Conservation (phyloP, 92 coral and sea anemone genomes). For the Phenganax stokvisi region DNA sequence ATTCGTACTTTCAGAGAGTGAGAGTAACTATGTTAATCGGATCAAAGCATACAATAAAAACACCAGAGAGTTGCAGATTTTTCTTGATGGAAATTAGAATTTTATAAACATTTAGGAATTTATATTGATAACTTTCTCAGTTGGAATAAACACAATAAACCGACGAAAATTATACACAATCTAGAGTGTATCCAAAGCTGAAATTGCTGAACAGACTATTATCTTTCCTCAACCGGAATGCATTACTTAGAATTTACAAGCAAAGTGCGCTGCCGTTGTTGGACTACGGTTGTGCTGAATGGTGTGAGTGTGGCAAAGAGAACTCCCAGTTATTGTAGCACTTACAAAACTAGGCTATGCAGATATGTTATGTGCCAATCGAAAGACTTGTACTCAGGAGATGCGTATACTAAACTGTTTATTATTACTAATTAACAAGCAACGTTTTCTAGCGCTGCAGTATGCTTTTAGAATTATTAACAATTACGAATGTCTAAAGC, state of each 20-base stretch:
- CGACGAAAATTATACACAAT: background rate
- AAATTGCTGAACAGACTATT: slow-evolving; percentile 22
- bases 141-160: slow-evolving; percentile 23
- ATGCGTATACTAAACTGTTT: background rate
- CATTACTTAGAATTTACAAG: background rate
- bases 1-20: slow-evolving; percentile 44
- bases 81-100: slow-evolving; percentile 1
- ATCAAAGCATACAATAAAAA: slow-evolving; percentile 18
- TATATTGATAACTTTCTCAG: slow-evolving; percentile 15
- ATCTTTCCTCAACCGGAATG: slow-evolving; percentile 9
- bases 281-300: slow-evolving; percentile 8
- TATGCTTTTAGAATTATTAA: slow-evolving; percentile 29
- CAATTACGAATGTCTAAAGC: slow-evolving; percentile 32
- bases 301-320: background rate
- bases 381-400: slow-evolving; percentile 26
- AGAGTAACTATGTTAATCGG: slow-evolving; percentile 45
- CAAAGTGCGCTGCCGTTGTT: background rate
- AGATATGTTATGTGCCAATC: slow-evolving; percentile 21
- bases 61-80: slow-evolving; percentile 7
- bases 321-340: slow-evolving; percentile 36
- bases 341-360: slow-evolving; percentile 48
- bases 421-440: background rate
- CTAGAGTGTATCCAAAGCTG: slow-evolving; percentile 19
- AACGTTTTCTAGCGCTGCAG: background rate
- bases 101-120: slow-evolving; percentile 25